These are phyloP conservation scores for Oryzaephilus surinamensis DNA, from an alignment of 1,140 invertebrate genomes.

Conservation along the genomic window DNA sequence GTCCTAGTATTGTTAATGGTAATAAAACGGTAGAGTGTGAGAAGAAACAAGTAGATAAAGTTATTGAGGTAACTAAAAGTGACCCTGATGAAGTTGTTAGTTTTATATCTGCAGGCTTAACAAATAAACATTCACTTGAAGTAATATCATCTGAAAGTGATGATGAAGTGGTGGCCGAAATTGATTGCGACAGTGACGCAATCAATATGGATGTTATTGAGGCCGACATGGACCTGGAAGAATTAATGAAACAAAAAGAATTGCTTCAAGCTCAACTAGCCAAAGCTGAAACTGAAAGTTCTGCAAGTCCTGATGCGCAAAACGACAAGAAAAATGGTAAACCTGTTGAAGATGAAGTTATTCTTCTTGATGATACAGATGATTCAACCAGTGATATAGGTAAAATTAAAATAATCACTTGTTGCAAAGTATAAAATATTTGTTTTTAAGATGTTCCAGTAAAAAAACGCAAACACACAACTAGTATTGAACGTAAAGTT, in stretches of 20 bases:
- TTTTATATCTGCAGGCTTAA: conserved; percentile 26
- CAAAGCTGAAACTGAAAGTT: conserved; percentile 42
- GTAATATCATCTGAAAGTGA: conserved; percentile 60
- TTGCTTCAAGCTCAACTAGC: conserved; percentile 51
- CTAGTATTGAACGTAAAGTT: conserved; percentile 33
- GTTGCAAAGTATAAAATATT: no score
- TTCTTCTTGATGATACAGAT: conserved; percentile 31
- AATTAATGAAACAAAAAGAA: conserved; percentile 80
- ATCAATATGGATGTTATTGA: conserved; percentile 65
- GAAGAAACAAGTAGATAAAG: conserved; percentile 21
- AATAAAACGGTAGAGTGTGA: conserved; percentile 27
- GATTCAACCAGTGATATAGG: conserved; percentile 35
- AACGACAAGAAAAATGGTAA: conserved; percentile 15
- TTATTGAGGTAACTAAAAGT: conserved; percentile 14
- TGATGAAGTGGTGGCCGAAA: conserved; percentile 47
- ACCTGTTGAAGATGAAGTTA: conserved; percentile 27
- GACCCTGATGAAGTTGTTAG: conserved; percentile 23
- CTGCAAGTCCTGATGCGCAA: conserved; percentile 15
- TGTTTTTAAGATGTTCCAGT: conserved; percentile 19
- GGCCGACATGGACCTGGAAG: conserved; percentile 78
- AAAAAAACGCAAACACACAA: conserved; percentile 35
- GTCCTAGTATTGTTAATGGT: conserved; percentile 17
- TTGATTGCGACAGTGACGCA: conserved; percentile 61
- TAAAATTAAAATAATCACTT: no score
- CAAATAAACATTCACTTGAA: conserved; percentile 38